Percentiles rank a stretch among this genome's conserved stretches.
These are phyloP conservation scores for Oreortyx pictus DNA, from an alignment of 2,797 vertebrate genomes.

Conservation along the genomic window DNA sequence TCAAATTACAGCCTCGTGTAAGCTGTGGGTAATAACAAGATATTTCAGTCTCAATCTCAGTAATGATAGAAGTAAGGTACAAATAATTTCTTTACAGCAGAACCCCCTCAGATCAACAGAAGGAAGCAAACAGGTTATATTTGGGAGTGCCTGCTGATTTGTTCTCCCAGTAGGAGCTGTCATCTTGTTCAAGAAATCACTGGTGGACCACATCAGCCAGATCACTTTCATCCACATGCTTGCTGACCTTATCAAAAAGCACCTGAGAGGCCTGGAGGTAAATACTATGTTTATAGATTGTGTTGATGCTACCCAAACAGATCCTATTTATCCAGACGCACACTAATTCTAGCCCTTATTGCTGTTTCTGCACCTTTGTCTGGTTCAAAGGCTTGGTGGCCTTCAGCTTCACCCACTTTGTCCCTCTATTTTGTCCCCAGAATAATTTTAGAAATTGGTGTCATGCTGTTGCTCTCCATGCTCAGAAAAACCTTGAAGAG, in stretches of 20 bases:
- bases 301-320: not conserved
- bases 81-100: not conserved
- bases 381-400: not conserved
- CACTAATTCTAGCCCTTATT: not conserved
- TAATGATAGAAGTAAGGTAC: not conserved
- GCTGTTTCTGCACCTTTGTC: not conserved
- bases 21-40: slow-evolving; percentile 18
- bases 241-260: not conserved
- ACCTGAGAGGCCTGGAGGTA: not conserved
- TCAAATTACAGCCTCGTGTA: slow-evolving; percentile 3
- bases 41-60: slow-evolving; percentile 17
- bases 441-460: not conserved
- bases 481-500: not conserved
- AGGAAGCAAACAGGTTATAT: not conserved
- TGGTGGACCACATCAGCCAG: not conserved
- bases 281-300: not conserved
- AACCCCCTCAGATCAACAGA: not conserved
- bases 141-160: not conserved
- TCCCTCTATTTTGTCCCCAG: not conserved
- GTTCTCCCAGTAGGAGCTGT: not conserved
- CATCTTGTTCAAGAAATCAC: not conserved
- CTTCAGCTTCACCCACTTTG: not conserved
- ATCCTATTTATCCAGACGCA: not conserved
- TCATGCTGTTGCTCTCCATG: not conserved
- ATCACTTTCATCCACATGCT: not conserved